These are phyloP conservation scores for Heliocidaris tuberculata DNA, from an alignment of 35 echinoderm and acorn worm genomes.

Conservation along the genomic window DNA sequence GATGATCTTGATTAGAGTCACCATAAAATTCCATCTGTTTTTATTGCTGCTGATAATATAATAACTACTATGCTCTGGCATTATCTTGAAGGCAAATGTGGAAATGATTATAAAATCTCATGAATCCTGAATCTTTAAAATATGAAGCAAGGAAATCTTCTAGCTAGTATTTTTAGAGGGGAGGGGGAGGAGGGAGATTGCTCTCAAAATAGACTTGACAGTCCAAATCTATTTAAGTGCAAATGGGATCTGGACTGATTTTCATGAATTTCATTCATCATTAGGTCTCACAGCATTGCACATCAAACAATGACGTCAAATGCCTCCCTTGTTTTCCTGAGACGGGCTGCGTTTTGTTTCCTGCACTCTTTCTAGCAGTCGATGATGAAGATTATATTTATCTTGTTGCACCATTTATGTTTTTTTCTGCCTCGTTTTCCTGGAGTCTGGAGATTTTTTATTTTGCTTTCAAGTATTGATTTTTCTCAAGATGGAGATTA, in stretches of 20 bases:
- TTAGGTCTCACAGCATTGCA: slow-evolving; percentile 1
- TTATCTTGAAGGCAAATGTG: not conserved
- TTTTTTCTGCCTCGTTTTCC: not conserved
- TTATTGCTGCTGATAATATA: not conserved
- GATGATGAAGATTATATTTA: slow-evolving; percentile 6
- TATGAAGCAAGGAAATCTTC: not conserved
- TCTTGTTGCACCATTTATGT: not conserved
- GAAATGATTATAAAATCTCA: not conserved
- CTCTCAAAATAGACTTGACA: slow-evolving; percentile 2
- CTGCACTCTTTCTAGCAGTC: not conserved
- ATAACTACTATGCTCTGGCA: not conserved
- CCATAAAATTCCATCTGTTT: not conserved
- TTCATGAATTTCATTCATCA: slow-evolving; percentile 18
- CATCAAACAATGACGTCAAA: slow-evolving; percentile 11
- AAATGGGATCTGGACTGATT: not conserved
- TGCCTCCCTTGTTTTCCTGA: slow-evolving; percentile 1
- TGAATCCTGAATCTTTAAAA: not conserved
- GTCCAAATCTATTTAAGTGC: not conserved
- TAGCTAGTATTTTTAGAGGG: not conserved
- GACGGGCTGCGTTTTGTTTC: not conserved
- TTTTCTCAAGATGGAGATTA: not conserved
- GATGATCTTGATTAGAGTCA: not conserved
- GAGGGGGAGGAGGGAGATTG: not conserved
- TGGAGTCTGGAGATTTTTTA: not conserved
- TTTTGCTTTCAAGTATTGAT: not conserved